Evolutionary conservation across 2,797 vertebrate genomes (phyloP).

Genomic region (Oreochromis mossambicus): DNA sequence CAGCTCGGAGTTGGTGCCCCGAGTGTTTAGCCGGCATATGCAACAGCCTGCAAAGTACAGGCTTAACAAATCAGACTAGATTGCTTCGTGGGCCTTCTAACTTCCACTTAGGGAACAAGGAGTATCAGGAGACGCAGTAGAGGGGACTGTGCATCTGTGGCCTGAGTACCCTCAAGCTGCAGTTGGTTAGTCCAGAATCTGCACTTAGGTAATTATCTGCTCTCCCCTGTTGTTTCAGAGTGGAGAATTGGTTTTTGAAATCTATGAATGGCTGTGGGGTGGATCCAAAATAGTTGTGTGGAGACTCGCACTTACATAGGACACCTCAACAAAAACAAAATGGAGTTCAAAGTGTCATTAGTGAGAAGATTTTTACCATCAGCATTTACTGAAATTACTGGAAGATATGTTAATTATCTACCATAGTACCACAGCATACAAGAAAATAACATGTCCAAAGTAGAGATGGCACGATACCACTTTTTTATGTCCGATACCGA

Average conservation of each 20-base stretch:
- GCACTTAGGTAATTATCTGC: constrained; percentile 80
- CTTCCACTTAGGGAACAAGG: constrained; percentile 59
- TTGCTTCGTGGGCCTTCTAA: constrained; percentile 68
- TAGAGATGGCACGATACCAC: too few relatives aligned
- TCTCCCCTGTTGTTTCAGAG: constrained; percentile 74
- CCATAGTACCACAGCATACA: background rate
- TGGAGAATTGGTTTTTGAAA: constrained; percentile 73
- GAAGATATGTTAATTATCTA: background rate
- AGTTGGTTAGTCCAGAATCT: constrained; percentile 74
- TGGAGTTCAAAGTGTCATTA: background rate
- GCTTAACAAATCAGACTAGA: constrained; percentile 80
- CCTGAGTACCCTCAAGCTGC: constrained; percentile 73
- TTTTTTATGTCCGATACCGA: too few relatives aligned
- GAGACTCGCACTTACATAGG: background rate
- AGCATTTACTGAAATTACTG: background rate
- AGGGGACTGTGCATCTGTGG: constrained; percentile 66
- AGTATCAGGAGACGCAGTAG: constrained; percentile 55
- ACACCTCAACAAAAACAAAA: constrained; percentile 16
- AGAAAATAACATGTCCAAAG: background rate
- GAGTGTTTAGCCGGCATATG: constrained; percentile 67
- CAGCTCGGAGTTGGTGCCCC: constrained; percentile 65
- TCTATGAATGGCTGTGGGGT: constrained; percentile 61
- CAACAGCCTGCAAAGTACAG: constrained; percentile 71
- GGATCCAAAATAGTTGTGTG: constrained; percentile 52
- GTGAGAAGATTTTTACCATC: background rate